Evolutionary conservation across 2,113 vertebrate genomes (phyloP).

Genomic region (Gymnarchus niloticus): DNA sequence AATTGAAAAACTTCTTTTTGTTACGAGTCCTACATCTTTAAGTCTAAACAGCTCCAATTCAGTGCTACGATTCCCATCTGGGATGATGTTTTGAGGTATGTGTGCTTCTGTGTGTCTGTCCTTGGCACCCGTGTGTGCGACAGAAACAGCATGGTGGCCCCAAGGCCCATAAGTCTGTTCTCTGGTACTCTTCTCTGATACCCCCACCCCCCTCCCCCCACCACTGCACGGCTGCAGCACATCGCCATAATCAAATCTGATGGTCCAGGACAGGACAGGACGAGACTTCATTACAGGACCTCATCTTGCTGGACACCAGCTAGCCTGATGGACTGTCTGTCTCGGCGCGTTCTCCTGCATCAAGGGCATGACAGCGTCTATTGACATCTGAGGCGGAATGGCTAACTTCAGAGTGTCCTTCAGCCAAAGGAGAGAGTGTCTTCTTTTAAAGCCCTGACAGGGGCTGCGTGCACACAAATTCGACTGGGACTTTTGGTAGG

Average conservation of each 20-base stretch:
- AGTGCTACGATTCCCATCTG: not conserved
- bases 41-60: not conserved
- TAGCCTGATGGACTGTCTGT: conserved; percentile 1
- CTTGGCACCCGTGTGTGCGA: not conserved
- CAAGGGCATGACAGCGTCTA: not conserved
- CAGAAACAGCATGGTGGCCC: not conserved
- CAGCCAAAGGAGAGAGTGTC: not conserved
- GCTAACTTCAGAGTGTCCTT: not conserved
- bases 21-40: not conserved
- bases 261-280: conserved; percentile 2
- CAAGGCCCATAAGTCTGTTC: not conserved
- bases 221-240: not conserved
- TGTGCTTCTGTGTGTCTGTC: not conserved
- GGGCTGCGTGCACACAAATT: not conserved
- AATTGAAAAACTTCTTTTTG: not conserved
- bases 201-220: no score
- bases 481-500: not conserved
- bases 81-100: not conserved
- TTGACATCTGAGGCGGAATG: not conserved
- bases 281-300: not conserved
- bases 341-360: not conserved
- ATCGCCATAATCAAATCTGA: conserved; percentile 16
- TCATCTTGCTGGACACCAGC: conserved; percentile 10
- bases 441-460: not conserved
- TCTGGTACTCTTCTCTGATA: not conserved